These are phyloP conservation scores for Phalangium opilio DNA, from an alignment of 2,888 invertebrate genomes.

Conservation along the genomic window DNA sequence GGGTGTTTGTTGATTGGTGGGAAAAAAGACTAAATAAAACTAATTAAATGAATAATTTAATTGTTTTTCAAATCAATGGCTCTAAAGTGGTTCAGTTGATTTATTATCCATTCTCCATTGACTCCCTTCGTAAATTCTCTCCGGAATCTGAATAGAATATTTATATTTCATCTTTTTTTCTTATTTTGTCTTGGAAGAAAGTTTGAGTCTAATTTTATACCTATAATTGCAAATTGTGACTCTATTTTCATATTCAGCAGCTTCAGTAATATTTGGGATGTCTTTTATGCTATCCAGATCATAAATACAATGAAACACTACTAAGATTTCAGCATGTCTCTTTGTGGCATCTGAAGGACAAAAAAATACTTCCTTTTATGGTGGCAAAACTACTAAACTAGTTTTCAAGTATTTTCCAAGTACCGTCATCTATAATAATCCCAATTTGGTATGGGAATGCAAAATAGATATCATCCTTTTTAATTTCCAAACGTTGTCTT, in stretches of 20 bases:
- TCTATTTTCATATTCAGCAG: conserved; percentile 24
- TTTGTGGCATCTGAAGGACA: conserved; percentile 37
- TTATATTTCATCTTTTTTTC: too few relatives aligned
- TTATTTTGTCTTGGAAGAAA: too few relatives aligned
- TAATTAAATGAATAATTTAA: too few relatives aligned
- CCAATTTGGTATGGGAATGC: conserved; percentile 61
- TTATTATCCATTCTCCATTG: conserved; percentile 63
- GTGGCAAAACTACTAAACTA: too few relatives aligned
- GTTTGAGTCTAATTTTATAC: too few relatives aligned
- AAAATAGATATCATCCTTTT: conserved; percentile 57
- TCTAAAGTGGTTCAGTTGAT: conserved; percentile 63
- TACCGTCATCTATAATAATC: conserved; percentile 32
- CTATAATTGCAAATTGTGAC: conserved; percentile 18
- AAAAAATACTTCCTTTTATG: too few relatives aligned
- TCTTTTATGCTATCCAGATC: conserved; percentile 20
- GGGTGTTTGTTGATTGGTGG: too few relatives aligned
- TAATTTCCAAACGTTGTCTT: conserved; percentile 46
- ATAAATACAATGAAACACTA: conserved; percentile 49
- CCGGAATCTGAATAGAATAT: conserved; percentile 46
- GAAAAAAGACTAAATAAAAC: too few relatives aligned
- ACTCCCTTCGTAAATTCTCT: conserved; percentile 64
- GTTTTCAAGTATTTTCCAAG: too few relatives aligned
- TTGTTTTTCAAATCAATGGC: conserved; percentile 29
- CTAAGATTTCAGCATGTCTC: conserved; percentile 67
- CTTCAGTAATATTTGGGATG: conserved; percentile 6